Base-by-base conservation (phyloP, 64 coral and sea anemone species). In the Stichodactyla helianthus region DNA sequence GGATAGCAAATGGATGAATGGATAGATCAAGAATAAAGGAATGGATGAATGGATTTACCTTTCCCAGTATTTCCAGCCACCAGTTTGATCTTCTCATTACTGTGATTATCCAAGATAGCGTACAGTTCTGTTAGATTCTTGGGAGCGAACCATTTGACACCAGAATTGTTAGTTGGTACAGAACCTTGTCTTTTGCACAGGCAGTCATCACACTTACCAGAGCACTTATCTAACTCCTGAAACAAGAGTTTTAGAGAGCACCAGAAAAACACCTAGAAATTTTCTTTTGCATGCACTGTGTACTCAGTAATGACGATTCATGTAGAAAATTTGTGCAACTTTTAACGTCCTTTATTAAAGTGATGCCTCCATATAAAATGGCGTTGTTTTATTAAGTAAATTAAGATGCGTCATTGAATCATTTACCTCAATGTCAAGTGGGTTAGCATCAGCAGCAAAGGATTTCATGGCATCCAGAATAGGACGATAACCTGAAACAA, bases 401-500 rank as follows among this genome's bases (percentile, higher is more conserved):
- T 65, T n/a, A 6, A 50, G 18, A 15, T 7, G 28, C 28, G 0
- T 81, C 35, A 23, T 23, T 54, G 9, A n/a, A 8, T 86, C 56
- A 23, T 0, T 65, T 65, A 96, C 94, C 94, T 96, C 94, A 64
- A 96, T 96, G 53, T 96, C 95, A 51, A 98, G 35, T 63, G 95
- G 92, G 74, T 87, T 79, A 19, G 63, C 86, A 65, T 88, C 87
- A 61, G 74, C 87, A 71, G 89, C 95, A 89, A 98, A 98, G 20
- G 95, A 86, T 57, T 98, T 98, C 95, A 98, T 98, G 22, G 95
- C 92, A 91, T 98, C 95, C 60, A 98, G 83, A 89, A 98, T 98
- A 76, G 95, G 92, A 60, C 95, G 86, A 82, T 91, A 98, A 54
- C 95, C 95, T 98, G 55, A 78, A 84, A 55, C n/a, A 84, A 59